phyloP scores from a whole-genome alignment of 1,140 invertebrate species.

The Pseudobourletiella spinata region DNA sequence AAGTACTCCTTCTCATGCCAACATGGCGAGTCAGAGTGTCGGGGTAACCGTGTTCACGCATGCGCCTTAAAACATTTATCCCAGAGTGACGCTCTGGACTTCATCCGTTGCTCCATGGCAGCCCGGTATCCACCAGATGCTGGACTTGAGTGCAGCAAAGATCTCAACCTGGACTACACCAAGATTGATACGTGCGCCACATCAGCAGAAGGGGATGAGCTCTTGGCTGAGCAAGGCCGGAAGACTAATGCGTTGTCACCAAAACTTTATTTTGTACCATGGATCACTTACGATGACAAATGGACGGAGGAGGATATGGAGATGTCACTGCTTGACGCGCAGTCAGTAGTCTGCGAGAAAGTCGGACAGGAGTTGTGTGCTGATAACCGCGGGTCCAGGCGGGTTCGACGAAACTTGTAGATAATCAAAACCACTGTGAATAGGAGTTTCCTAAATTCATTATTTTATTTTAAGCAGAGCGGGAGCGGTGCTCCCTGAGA shows the following conservation, averaged over 20 bases:
- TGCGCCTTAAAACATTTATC: conserved; percentile 12
- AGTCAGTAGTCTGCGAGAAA: conserved; percentile 7
- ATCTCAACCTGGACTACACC: neutral
- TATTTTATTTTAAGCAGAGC: no score
- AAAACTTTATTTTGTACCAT: conserved; percentile 28
- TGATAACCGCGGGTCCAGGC: neutral
- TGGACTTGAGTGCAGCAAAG: neutral
- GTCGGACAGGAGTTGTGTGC: conserved; percentile 1
- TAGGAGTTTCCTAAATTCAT: no score
- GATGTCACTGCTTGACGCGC: conserved; percentile 11
- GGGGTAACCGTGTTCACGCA: conserved; percentile 13
- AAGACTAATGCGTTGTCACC: conserved; percentile 12
- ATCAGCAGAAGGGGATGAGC: conserved; percentile 8
- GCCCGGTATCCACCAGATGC: conserved; percentile 13
- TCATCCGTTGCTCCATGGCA: conserved; percentile 22
- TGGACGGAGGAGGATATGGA: conserved; percentile 12
- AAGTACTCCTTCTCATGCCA: conserved; percentile 10
- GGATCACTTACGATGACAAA: conserved; percentile 15
- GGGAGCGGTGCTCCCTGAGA: no score
- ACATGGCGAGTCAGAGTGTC: conserved; percentile 10
- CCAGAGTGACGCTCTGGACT: neutral
- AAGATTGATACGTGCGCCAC: conserved; percentile 11
- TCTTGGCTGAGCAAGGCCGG: conserved; percentile 18
- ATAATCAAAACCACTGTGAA: no score
- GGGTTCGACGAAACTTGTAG: neutral